Conservation (phyloP, 2,797 vertebrate genomes). For the Calcarius lapponicus region DNA sequence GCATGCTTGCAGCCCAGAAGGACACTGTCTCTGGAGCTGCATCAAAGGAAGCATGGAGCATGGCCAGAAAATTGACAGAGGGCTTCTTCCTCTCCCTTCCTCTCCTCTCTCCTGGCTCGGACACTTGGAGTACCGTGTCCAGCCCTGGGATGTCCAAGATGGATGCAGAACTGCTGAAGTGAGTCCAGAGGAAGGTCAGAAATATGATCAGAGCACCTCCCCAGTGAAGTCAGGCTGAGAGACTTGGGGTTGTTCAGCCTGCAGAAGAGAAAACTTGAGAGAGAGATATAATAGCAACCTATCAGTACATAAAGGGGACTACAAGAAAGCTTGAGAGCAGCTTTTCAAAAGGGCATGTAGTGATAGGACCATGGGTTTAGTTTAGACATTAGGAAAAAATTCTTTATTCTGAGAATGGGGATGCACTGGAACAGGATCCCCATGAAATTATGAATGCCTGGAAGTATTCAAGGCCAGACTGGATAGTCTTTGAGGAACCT, state of each 20-base stretch:
- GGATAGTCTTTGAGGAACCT: background rate
- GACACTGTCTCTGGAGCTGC: accelerated
- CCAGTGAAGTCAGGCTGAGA: background rate
- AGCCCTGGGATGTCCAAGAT: background rate
- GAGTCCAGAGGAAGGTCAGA: background rate
- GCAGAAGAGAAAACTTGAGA: background rate
- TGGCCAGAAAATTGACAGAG: background rate
- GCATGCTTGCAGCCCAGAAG: background rate
- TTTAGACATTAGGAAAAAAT: background rate
- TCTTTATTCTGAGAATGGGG: background rate
- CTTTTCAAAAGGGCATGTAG: background rate
- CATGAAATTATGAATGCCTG: background rate
- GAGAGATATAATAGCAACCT: background rate
- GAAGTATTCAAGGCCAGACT: background rate
- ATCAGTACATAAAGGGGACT: accelerated
- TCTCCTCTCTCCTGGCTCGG: background rate
- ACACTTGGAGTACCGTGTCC: background rate
- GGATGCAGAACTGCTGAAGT: background rate
- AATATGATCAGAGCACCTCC: background rate
- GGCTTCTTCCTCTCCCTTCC: background rate
- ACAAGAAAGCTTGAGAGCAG: background rate
- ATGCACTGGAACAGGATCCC: background rate
- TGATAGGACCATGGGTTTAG: background rate
- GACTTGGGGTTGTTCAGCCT: background rate
- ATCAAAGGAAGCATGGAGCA: background rate